Evolutionary conservation across 2,113 vertebrate species (phyloP).

Genomic region (Neomonachus schauinslandi): DNA sequence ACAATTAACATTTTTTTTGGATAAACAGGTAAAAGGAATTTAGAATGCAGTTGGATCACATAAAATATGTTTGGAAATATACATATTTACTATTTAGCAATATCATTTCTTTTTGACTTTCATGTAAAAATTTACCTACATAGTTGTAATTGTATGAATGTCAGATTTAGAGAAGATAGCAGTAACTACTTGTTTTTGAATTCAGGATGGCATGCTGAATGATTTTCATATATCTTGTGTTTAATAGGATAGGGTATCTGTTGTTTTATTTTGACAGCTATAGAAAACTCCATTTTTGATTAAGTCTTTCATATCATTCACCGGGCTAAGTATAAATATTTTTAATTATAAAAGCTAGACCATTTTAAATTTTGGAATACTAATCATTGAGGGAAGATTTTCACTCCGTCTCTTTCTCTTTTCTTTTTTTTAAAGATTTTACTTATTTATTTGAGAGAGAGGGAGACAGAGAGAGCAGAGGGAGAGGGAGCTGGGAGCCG

Average conservation of each 20-base stretch:
- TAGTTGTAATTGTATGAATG: neutral
- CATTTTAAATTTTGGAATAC: neutral
- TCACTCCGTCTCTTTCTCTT: neutral
- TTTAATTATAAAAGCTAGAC: constrained; percentile 29
- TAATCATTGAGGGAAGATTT: neutral
- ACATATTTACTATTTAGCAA: neutral
- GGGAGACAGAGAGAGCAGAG: too few relatives aligned
- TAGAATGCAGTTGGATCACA: neutral
- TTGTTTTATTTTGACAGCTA: constrained; percentile 8
- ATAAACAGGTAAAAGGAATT: neutral
- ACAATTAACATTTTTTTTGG: neutral
- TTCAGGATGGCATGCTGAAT: neutral
- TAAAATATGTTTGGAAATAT: neutral
- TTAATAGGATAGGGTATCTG: neutral
- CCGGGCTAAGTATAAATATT: neutral
- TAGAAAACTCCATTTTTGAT: neutral
- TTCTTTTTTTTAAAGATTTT: too few relatives aligned
- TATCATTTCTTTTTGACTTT: neutral
- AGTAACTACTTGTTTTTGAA: neutral
- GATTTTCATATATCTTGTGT: neutral
- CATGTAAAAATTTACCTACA: neutral
- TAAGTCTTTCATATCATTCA: neutral
- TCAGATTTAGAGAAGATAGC: neutral
- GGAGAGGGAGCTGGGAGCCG: too few relatives aligned
- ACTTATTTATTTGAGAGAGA: too few relatives aligned